Evolutionary conservation across 2,113 vertebrate genomes (phyloP).

Genomic region (Tor tambroides): DNA sequence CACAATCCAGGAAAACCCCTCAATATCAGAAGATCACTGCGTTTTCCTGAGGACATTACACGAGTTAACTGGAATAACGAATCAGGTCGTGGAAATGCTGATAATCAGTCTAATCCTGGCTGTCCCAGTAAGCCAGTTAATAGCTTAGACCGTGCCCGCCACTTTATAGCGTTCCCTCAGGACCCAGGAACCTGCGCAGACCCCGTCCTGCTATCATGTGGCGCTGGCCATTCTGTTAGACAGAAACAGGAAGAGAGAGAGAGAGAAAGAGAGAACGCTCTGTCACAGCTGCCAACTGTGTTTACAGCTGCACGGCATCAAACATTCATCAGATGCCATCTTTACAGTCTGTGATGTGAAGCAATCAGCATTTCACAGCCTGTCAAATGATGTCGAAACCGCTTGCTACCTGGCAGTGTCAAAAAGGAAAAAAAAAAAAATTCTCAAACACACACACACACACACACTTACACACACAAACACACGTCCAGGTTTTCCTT

Average conservation of each 20-base stretch:
- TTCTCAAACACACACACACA: background rate
- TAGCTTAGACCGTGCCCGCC: conserved; percentile 55
- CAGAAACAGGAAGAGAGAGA: conserved; percentile 28
- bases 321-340: conserved; percentile 82
- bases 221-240: conserved; percentile 66
- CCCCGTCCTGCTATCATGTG: conserved; percentile 71
- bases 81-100: conserved; percentile 62
- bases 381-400: conserved; percentile 77
- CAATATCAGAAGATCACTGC: background rate
- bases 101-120: conserved; percentile 70
- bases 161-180: conserved; percentile 64
- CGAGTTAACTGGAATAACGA: conserved; percentile 70
- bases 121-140: conserved; percentile 65
- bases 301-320: conserved; percentile 79
- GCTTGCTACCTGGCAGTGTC: conserved; percentile 77
- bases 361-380: conserved; percentile 82
- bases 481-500: conserved; percentile 67
- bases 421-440: conserved; percentile 61
- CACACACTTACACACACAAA: conserved; percentile 2
- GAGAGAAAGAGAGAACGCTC: conserved; percentile 59
- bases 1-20: background rate
- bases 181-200: conserved; percentile 67
- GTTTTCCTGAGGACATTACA: conserved; percentile 51
- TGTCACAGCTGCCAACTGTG: conserved; percentile 77
- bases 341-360: conserved; percentile 80